A percentile compares a stretch with the other conserved stretches of the same genome.
These are phyloP conservation scores for Tapera naevia DNA, from an alignment of 2,797 vertebrate genomes.

Conservation along the genomic window DNA sequence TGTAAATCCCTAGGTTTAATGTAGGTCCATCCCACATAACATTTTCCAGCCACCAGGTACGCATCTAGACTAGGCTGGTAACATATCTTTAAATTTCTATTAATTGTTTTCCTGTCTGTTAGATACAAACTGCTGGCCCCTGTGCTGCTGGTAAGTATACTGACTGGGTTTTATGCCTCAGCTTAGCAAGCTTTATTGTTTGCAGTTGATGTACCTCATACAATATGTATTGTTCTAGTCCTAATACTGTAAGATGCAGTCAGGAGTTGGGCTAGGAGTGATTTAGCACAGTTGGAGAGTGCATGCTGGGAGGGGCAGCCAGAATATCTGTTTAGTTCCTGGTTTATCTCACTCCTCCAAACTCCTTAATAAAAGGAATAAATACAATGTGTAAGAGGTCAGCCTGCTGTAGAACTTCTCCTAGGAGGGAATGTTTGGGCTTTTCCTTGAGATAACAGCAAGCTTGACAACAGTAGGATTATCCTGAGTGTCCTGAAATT, in stretches of 20 bases:
- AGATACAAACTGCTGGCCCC: not conserved
- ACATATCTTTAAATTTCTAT: not conserved
- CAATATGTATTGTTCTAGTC: not conserved
- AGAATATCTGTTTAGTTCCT: not conserved
- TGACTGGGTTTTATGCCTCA: not conserved
- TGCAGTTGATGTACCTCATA: not conserved
- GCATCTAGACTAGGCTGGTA: not conserved
- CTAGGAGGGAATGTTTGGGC: not conserved
- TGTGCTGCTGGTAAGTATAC: not conserved
- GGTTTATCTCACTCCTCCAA: not conserved
- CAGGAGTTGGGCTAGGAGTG: not conserved
- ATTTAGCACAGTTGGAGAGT: not conserved
- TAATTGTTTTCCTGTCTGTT: not conserved
- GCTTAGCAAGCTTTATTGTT: rapidly evolving
- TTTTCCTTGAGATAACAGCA: not conserved
- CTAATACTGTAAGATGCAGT: not conserved
- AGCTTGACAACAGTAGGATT: not conserved
- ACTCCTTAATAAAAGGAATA: not conserved
- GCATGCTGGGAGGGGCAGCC: rapidly evolving
- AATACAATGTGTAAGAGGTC: not conserved
- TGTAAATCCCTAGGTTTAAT: not conserved
- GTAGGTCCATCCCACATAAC: not conserved
- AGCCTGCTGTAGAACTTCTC: not conserved
- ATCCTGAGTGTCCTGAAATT: not conserved
- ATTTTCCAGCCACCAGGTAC: not conserved